phyloP scores from a whole-genome alignment of 2,888 invertebrate genomes.

The Tortrix viridana region DNA sequence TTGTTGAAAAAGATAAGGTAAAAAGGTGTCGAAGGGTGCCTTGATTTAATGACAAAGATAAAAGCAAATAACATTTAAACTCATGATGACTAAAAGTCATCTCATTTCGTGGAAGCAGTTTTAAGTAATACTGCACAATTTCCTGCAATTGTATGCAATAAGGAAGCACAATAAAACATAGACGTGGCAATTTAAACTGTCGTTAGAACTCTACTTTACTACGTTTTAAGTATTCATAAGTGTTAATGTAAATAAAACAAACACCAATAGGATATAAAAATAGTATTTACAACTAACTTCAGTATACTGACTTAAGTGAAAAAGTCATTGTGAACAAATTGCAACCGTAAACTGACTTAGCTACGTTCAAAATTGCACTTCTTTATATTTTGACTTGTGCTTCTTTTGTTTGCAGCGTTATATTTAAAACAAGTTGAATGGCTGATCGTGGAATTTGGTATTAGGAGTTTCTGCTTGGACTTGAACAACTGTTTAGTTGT shows the following conservation, averaged over 20 bases:
- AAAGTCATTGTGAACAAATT: no score
- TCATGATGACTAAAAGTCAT: constrained; percentile 9
- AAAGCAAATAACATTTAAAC: constrained; percentile 3
- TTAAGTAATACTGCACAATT: constrained; percentile 16
- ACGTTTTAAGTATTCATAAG: constrained; percentile 12
- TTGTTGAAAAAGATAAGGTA: not conserved
- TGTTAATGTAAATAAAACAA: constrained; percentile 26
- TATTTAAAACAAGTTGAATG: no score
- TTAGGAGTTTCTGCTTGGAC: not conserved
- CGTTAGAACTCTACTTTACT: constrained; percentile 22
- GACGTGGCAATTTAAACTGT: constrained; percentile 6
- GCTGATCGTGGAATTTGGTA: not conserved
- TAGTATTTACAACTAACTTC: constrained; percentile 3
- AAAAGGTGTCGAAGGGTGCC: constrained; percentile 10
- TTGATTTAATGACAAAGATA: constrained; percentile 19
- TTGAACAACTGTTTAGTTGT: no score
- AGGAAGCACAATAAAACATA: constrained; percentile 25
- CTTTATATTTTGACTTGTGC: no score
- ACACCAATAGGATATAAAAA: constrained; percentile 22
- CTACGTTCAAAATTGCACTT: no score
- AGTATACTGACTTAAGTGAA: no score
- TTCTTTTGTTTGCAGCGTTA: no score
- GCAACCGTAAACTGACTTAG: no score
- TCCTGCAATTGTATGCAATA: constrained; percentile 22
- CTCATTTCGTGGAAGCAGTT: constrained; percentile 19